Conservation (phyloP, 2,113 vertebrate genomes). For the Sapayoa aenigma region DNA sequence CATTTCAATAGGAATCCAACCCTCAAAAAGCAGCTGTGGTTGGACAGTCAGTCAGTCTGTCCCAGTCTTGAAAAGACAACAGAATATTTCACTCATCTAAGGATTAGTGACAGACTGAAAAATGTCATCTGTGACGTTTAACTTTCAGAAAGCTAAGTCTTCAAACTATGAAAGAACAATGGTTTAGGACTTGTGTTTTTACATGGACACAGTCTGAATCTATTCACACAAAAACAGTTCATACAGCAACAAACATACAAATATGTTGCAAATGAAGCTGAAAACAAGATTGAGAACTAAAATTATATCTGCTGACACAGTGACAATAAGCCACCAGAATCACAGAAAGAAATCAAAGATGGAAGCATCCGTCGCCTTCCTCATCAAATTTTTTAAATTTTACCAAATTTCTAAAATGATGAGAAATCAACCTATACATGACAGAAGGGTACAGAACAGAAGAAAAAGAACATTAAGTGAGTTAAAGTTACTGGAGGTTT, state of each 20-base stretch:
- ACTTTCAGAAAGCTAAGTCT: neutral
- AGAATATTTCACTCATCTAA: slow-evolving; percentile 8
- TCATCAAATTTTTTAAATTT: neutral
- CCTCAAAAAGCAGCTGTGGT: slow-evolving; percentile 54
- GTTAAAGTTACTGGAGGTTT: slow-evolving; percentile 1
- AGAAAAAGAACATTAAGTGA: neutral
- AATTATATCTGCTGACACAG: slow-evolving; percentile 24
- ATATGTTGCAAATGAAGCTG: neutral
- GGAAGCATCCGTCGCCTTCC: neutral
- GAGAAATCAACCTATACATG: neutral
- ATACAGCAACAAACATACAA: neutral
- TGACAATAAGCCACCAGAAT: neutral
- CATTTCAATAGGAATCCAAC: slow-evolving; percentile 69
- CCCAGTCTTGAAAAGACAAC: slow-evolving; percentile 15
- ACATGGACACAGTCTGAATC: neutral
- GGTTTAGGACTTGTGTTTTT: neutral
- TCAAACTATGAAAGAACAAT: neutral
- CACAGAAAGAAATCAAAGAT: neutral
- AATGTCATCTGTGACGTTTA: neutral
- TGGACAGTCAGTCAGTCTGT: slow-evolving; percentile 43
- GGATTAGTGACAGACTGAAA: slow-evolving; percentile 33
- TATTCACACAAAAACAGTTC: neutral
- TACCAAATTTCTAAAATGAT: neutral
- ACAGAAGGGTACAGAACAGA: neutral
- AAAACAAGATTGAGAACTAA: slow-evolving; percentile 5